Conservation (phyloP, 2,113 vertebrate genomes). For the Coptodon rendalli region DNA sequence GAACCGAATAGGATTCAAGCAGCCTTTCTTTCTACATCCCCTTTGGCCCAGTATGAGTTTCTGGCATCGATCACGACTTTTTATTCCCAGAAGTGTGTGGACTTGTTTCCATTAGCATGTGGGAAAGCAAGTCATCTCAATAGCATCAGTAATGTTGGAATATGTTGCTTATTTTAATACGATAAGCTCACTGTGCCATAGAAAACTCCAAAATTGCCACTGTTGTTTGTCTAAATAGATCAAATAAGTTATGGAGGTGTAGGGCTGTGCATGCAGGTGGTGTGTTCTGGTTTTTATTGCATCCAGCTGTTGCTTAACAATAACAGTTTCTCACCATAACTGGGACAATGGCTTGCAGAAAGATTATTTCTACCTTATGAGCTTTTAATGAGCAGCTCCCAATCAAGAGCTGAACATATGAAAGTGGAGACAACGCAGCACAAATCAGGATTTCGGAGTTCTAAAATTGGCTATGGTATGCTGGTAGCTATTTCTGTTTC, state of each 20-base stretch:
- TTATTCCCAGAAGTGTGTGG: constrained; percentile 11
- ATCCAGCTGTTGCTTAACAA: not conserved
- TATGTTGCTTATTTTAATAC: constrained; percentile 19
- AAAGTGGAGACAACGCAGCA: not conserved
- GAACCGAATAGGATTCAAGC: not conserved
- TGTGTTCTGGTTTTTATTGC: not conserved
- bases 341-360: not conserved
- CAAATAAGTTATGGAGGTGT: not conserved
- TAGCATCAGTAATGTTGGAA: constrained; percentile 20
- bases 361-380: not conserved
- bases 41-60: not conserved
- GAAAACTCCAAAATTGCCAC: not conserved
- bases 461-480: not conserved
- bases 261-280: not conserved
- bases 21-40: not conserved
- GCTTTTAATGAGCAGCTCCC: not conserved
- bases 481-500: not conserved
- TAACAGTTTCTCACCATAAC: not conserved
- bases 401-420: not conserved
- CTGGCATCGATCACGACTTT: not conserved
- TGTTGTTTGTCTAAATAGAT: not conserved
- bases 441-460: not conserved
- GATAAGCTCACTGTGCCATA: not conserved
- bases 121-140: constrained; percentile 8
- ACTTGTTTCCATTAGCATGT: constrained; percentile 25